Conservation (phyloP, 2,888 invertebrate species). For the Agrotis exclamationis region DNA sequence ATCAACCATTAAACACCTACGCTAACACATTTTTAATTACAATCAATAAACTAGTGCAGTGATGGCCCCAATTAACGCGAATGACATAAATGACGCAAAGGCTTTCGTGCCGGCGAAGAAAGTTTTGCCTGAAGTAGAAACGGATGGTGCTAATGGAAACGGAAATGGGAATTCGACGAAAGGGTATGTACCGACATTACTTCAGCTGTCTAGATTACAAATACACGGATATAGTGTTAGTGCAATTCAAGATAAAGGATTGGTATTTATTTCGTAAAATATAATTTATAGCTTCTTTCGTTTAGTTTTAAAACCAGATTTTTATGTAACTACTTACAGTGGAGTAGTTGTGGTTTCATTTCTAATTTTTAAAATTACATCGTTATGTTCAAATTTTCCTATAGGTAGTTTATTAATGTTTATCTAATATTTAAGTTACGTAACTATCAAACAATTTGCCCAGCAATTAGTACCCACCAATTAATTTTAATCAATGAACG, state of each 20-base stretch:
- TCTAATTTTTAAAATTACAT: not conserved
- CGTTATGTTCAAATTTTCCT: not conserved
- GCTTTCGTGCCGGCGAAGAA: slow-evolving; percentile 79
- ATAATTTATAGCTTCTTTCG: not conserved
- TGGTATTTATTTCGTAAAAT: not conserved
- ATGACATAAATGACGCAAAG: slow-evolving; percentile 78
- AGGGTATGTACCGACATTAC: slow-evolving; percentile 69
- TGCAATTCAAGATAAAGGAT: slow-evolving; percentile 21
- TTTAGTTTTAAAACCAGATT: not conserved
- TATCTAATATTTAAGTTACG: not conserved
- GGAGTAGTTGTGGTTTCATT: not conserved
- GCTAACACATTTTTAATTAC: slow-evolving; percentile 60
- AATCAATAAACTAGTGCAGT: slow-evolving; percentile 73
- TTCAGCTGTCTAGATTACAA: slow-evolving; percentile 30
- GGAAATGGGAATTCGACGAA: slow-evolving; percentile 66
- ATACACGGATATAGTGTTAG: slow-evolving; percentile 4
- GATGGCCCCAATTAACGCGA: slow-evolving; percentile 87
- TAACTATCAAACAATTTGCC: not conserved
- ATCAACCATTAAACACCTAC: slow-evolving; percentile 77
- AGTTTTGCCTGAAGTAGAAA: slow-evolving; percentile 84
- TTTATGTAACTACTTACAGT: not conserved
- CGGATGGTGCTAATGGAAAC: slow-evolving; percentile 79
- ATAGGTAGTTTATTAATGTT: not conserved
- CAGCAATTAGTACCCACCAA: slow-evolving; percentile 8
- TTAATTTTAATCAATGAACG: slow-evolving; percentile 8